Base-by-base conservation (phyloP, 2,888 invertebrate genomes). In the Drosophila macrothrix region DNA sequence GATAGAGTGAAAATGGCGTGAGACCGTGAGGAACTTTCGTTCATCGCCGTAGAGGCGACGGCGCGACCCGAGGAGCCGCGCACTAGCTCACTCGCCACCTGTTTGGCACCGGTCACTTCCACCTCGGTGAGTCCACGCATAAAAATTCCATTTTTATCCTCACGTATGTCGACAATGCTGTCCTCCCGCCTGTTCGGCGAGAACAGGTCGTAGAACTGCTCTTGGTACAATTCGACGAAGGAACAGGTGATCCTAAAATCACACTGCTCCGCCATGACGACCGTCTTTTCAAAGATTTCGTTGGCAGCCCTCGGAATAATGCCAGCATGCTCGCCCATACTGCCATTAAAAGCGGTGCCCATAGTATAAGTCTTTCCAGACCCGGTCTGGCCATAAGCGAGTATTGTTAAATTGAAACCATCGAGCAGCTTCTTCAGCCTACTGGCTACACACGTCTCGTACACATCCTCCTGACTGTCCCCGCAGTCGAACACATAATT, bases 281-380 rank as follows among this genome's bases (percentile, higher is more conserved):
- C 93, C 10, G 97, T 95, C 60, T 94, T 94, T 58, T 95, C 93
- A 93, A 97, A 99, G 78, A 99, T 96, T 67, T 98, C 97, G 3
- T 95, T 93, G 0, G 98, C 95, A 0, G 97, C 97, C 80, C 97
- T 94, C 0, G 98, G 98, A 77, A 99, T 98, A 0, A 99, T 96
- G 61, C 99, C 99, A 93, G 94, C 94, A 83, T 95, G 94, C 59
- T 95, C 95, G 37, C 94, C 94, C 67, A 95, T 93, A 49, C 94
- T 94, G 0, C 95, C 95, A 29, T 94, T 94, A 79, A 96, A 96
- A 58, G 96, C 95, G 0, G 97, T 97, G 0, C 98, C 98, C 98
- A 99, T 99, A 0, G 98, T 97, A 92, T 96, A 96, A 0, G 98
- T 99, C 93, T 99, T 99, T 0, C 99, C 98, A 49, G 98, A 98